Evolutionary conservation across 2,888 invertebrate species (phyloP), one percentile per base, ranked within the genome.

Genomic region (Eretmocerus hayati): DNA sequence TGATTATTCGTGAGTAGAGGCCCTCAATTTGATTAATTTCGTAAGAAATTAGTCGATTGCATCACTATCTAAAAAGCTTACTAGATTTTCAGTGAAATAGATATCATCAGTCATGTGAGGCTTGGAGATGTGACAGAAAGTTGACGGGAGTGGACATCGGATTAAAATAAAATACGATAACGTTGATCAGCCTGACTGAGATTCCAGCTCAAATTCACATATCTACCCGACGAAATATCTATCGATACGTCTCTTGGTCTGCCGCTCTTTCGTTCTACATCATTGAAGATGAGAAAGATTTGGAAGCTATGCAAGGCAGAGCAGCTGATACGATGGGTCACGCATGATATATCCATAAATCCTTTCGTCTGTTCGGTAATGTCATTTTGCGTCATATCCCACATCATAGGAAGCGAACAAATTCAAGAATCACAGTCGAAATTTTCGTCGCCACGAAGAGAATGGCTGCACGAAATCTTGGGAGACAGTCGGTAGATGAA

Each of bases 181-280:
- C n/a, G n/a, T n/a, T n/a, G n/a, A n/a, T n/a, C n/a, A n/a, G n/a
- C n/a, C n/a, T n/a, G n/a, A n/a, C n/a, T n/a, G n/a, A n/a, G n/a
- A n/a, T n/a, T n/a, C n/a, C n/a, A n/a, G n/a, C n/a, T n/a, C n/a
- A n/a, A n/a, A n/a, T n/a, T n/a, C n/a, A n/a, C n/a, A n/a, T n/a
- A n/a, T n/a, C n/a, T n/a, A n/a, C n/a, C n/a, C 26, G 26, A 22
- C 30, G 33, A 41, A 46, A 46, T 50, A 50, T 50, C 46, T 50
- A 9, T 36, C 46, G 50, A 53, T 53, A 48, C 53, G 48, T 53
- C 49, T 53, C 47, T 53, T 48, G 48, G 48, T 50, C 50, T 53
- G 48, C 42, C 43, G 37, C 46, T 45, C 44, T 53, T 46, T 46
- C 46, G 42, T 46, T 42, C 42, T 48, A 39, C 45, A n/a, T 49